Evolutionary conservation across 1,140 invertebrate genomes (phyloP).

Genomic region (Halesus radiatus): DNA sequence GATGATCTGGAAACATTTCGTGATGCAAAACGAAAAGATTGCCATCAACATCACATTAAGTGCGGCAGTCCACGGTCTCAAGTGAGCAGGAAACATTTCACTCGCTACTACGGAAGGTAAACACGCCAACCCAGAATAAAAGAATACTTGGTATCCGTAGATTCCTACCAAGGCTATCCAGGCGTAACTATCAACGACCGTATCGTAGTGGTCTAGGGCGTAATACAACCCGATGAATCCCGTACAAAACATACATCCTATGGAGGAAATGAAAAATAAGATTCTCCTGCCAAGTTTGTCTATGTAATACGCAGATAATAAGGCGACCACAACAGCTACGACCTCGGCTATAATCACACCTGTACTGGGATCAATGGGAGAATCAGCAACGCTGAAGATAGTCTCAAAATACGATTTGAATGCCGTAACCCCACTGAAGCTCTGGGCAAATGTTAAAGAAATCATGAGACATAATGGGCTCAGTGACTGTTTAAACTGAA

Average conservation of each 20-base stretch:
- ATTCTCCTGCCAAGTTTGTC: constrained; percentile 20
- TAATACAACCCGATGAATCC: constrained; percentile 13
- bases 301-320: neutral
- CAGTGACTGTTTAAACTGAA: constrained; percentile 12
- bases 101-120: constrained; percentile 4
- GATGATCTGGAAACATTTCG: constrained; percentile 1
- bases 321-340: neutral
- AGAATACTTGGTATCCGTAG: constrained; percentile 31
- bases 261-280: neutral
- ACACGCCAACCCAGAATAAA: neutral
- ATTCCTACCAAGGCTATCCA: constrained; percentile 37
- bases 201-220: neutral
- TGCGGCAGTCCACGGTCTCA: constrained; percentile 19
- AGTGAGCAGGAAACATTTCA: constrained; percentile 26
- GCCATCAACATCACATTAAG: neutral
- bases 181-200: neutral
- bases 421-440: constrained; percentile 2
- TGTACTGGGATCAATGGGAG: neutral
- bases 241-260: neutral
- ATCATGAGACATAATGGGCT: neutral
- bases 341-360: constrained; percentile 5
- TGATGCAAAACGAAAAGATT: constrained; percentile 7
- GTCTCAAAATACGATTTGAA: constrained; percentile 20
- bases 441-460: constrained; percentile 2
- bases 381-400: neutral